Conservation (phyloP, 2,888 invertebrate genomes). For the Eustalomyia histrio region DNA sequence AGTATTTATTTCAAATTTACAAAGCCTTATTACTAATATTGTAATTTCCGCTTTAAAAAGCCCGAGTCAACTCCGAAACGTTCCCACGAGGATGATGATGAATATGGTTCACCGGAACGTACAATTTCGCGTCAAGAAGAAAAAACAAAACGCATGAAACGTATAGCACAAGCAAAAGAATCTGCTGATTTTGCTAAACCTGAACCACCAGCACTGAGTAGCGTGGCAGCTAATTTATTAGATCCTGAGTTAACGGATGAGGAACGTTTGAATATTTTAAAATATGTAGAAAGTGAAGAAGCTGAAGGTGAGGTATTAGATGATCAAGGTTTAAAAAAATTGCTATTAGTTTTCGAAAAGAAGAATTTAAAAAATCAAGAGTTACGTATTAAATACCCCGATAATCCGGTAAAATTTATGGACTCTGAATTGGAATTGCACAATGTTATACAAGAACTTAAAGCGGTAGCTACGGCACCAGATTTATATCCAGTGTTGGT, state of each 20-base stretch:
- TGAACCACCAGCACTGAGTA: slow-evolving; percentile 71
- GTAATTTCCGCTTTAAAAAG: slow-evolving; percentile 78
- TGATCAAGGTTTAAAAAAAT: slow-evolving; percentile 91
- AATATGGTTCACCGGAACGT: slow-evolving; percentile 82
- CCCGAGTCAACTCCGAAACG: slow-evolving; percentile 91
- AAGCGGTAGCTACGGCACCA: slow-evolving; percentile 96
- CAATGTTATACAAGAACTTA: slow-evolving; percentile 92
- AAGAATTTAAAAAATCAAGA: slow-evolving; percentile 96
- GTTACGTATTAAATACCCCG: slow-evolving; percentile 98
- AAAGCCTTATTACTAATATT: neutral
- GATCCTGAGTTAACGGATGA: slow-evolving; percentile 83
- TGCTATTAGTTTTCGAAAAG: slow-evolving; percentile 96
- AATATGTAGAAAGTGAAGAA: slow-evolving; percentile 90
- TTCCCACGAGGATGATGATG: slow-evolving; percentile 82
- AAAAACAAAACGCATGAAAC: slow-evolving; percentile 83
- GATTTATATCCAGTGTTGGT: slow-evolving; percentile 96
- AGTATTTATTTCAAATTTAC: slow-evolving; percentile 50
- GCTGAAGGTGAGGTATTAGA: slow-evolving; percentile 92
- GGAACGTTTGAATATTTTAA: slow-evolving; percentile 88
- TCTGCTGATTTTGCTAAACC: slow-evolving; percentile 79
- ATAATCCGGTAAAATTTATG: slow-evolving; percentile 98
- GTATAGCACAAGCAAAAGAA: slow-evolving; percentile 82
- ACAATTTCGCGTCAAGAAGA: slow-evolving; percentile 78
- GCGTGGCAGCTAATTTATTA: slow-evolving; percentile 65
- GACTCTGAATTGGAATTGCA: slow-evolving; percentile 97